Evolutionary conservation across 2,797 vertebrate genomes (phyloP), one percentile per base, ranked within the genome.

Genomic region (Danio kyathit): DNA sequence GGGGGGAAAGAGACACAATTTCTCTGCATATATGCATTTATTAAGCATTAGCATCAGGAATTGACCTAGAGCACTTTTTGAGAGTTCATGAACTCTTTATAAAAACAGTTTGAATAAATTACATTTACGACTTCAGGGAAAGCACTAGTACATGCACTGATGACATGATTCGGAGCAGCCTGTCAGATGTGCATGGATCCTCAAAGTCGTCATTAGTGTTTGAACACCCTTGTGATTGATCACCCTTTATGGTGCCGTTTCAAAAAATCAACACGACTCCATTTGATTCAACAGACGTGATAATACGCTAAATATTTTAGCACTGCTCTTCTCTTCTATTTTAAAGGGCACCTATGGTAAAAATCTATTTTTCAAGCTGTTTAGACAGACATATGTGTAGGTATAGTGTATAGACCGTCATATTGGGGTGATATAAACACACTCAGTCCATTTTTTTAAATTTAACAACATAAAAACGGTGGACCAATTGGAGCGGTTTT

Each of bases 171-270:
- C 38, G 54, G 65, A 51, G 76, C 79, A 13, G 59, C 21, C 52
- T 74, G 61, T 61, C 65, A 84, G 57, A 49, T 48, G 46, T 73
- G 65, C 56, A 43, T 44, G 67, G 48, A 48, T 82, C 57, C 69
- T 76, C 19, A 76, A 76, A 80, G 51, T 69, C 66, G 74, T 46
- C 61, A 69, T 67, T 63, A 59, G 19, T 12, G 6, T 59, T 59
- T 59, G 77, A 77, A 85, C 52, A 57, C 67, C n/a, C n/a, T 74
- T 80, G 41, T 38, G 65, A 56, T 83, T 84, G 64, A 76, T 76
- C 41, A 16, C 17, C 49, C 48, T 46, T 75, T 40, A 66, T 52
- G 66, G 48, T 38, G 14, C 14, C 52, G 48, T 51, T 69, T 69
- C 66, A 51, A 69, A 69, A 14, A 69, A 69, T 9, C 57, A 60